Percentiles rank a stretch among this genome's conserved stretches.
Conservation (phyloP, 2,797 vertebrate species). For the Valencia hispanica region DNA sequence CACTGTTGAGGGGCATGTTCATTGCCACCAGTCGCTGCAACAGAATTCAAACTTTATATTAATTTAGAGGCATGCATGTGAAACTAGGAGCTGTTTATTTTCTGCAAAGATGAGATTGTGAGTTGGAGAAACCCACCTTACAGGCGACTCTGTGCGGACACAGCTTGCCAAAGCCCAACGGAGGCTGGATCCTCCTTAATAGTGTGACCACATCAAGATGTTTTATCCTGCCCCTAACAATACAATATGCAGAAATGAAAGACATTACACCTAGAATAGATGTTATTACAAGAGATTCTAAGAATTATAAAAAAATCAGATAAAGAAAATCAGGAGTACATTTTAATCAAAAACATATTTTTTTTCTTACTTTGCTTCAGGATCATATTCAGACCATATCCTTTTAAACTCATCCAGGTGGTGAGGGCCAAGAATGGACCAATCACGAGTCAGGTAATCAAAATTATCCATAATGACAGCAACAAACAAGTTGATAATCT, state of each 20-base stretch:
- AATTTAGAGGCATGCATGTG: background rate
- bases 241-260: conserved; percentile 12
- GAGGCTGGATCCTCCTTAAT: conserved; percentile 95
- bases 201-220: conserved; percentile 96
- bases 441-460: conserved; percentile 98
- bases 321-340: background rate
- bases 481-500: conserved; percentile 99
- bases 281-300: background rate
- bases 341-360: background rate
- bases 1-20: conserved; percentile 99
- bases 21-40: conserved; percentile 90
- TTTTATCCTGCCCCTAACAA: conserved; percentile 93
- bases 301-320: background rate
- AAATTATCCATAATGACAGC: conserved; percentile 99
- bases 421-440: conserved; percentile 98
- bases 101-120: background rate
- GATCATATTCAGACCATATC: conserved; percentile 99
- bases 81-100: background rate
- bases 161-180: conserved; percentile 95
- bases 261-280: background rate
- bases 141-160: conserved; percentile 98
- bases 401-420: conserved; percentile 99
- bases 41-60: conserved; percentile 21
- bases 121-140: conserved; percentile 82
- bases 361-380: conserved; percentile 94